Conservation (phyloP, 2,888 invertebrate species). For the Caenorhabditis afra region DNA sequence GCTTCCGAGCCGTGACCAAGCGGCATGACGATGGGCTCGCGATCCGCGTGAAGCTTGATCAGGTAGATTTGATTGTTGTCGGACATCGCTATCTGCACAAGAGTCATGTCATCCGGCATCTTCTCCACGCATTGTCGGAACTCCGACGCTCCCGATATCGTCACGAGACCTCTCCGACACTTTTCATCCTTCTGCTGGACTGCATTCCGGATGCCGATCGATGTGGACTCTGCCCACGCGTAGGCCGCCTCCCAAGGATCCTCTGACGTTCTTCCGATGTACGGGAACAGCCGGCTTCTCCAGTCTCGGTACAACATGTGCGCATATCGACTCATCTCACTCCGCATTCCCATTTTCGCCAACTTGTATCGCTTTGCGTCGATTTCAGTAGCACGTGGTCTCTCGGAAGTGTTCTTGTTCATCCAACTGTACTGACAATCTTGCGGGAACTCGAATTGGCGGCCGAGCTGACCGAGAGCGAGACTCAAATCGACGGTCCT, state of each 20-base stretch:
- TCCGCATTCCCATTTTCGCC: slow-evolving; percentile 1
- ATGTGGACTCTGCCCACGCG: slow-evolving; percentile 61
- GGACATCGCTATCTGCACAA: slow-evolving; percentile 48
- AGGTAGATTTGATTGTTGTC: slow-evolving; percentile 50
- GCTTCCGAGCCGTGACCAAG: slow-evolving; percentile 44
- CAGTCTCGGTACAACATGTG: slow-evolving; percentile 54
- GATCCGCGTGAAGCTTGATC: slow-evolving; percentile 56
- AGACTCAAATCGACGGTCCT: slow-evolving; percentile 24
- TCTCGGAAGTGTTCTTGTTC: too few species aligned
- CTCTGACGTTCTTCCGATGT: slow-evolving; percentile 43
- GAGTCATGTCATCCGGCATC: slow-evolving; percentile 58
- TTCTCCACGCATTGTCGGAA: slow-evolving; percentile 31
- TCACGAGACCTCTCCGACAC: slow-evolving; percentile 42
- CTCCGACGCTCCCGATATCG: slow-evolving; percentile 19
- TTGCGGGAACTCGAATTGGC: slow-evolving; percentile 36
- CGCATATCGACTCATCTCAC: slow-evolving; percentile 31
- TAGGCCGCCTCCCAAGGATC: slow-evolving; percentile 58
- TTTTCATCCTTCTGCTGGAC: slow-evolving; percentile 34
- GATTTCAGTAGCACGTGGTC: slow-evolving; percentile 1
- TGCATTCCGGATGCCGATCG: slow-evolving; percentile 51
- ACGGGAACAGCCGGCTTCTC: slow-evolving; percentile 55
- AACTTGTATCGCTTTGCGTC: background rate
- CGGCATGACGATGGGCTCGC: slow-evolving; percentile 59
- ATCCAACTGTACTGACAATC: slow-evolving; percentile 40
- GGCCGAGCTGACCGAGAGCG: slow-evolving; percentile 31